phyloP scores from a whole-genome alignment of 2,797 vertebrate genomes.

The Scarus forsteni region DNA sequence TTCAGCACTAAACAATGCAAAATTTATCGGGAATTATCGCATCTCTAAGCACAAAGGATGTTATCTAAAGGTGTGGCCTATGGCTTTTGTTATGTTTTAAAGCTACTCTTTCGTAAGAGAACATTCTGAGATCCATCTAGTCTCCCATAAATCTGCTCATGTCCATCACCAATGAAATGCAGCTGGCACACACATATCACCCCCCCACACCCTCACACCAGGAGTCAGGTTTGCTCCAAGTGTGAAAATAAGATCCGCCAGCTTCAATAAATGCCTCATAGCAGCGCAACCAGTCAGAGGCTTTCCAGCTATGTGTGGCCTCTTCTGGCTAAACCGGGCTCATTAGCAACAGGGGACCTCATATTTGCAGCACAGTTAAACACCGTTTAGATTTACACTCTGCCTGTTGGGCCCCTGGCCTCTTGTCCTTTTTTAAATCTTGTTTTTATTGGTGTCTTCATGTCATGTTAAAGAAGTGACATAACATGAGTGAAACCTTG shows the following conservation, averaged over 20 bases:
- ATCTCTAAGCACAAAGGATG: no score
- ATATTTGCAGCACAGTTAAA: conserved; percentile 83
- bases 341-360: conserved; percentile 84
- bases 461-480: conserved; percentile 59
- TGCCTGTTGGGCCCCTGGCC: conserved; percentile 51
- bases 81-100: conserved; percentile 21
- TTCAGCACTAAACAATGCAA: no score
- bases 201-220: conserved; percentile 46
- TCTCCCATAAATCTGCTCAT: conserved; percentile 87
- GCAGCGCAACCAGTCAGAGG: conserved; percentile 78
- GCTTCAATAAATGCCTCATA: conserved; percentile 85
- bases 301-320: conserved; percentile 81
- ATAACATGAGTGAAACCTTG: conserved; percentile 23
- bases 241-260: conserved; percentile 88
- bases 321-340: conserved; percentile 81
- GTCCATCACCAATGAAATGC: conserved; percentile 85
- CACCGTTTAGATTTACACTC: conserved; percentile 80
- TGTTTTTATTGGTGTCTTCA: conserved; percentile 54
- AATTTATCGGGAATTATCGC: no score
- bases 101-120: conserved; percentile 58
- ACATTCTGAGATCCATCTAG: conserved; percentile 53
- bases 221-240: conserved; percentile 84
- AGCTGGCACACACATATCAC: conserved; percentile 79
- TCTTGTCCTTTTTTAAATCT: conserved; percentile 45
- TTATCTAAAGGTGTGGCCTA: no score